Conservation (phyloP, 2,113 vertebrate species). For the Psilopogon haemacephalus region DNA sequence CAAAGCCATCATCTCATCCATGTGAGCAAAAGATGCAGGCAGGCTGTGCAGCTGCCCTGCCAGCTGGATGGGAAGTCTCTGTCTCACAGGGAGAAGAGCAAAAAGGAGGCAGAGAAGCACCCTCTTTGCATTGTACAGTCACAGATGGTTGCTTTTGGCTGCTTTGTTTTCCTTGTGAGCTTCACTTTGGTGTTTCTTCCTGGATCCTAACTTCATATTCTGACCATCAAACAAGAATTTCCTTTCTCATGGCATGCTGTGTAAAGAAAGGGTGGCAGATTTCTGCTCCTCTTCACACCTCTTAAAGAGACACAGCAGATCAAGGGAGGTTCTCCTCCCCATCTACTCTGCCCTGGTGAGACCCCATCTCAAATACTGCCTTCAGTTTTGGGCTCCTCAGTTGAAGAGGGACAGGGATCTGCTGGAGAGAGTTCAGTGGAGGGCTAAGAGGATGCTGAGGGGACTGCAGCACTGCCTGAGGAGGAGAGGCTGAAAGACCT, state of each 20-base stretch:
- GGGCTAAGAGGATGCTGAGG: too few relatives aligned
- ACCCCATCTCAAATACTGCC: too few relatives aligned
- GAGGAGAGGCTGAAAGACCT: too few relatives aligned
- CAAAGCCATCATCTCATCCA: background rate
- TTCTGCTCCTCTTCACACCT: background rate
- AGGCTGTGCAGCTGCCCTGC: background rate
- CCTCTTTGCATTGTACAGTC: background rate
- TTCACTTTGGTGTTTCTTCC: background rate
- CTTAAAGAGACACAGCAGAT: background rate
- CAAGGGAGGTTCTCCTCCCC: too few relatives aligned
- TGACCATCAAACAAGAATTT: background rate
- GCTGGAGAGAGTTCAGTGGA: too few relatives aligned
- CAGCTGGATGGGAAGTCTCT: background rate
- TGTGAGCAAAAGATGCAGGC: background rate
- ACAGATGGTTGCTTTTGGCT: background rate
- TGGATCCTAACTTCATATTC: background rate
- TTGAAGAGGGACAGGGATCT: too few relatives aligned
- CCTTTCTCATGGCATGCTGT: background rate
- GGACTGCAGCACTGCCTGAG: too few relatives aligned
- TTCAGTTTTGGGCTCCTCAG: too few relatives aligned
- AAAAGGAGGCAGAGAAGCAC: background rate
- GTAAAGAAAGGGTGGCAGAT: rapidly evolving
- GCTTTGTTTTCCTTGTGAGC: background rate
- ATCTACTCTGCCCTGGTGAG: too few relatives aligned
- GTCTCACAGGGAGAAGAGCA: background rate